Conservation (phyloP, 2,888 invertebrate species). For the Scaptomyza reducta region DNA sequence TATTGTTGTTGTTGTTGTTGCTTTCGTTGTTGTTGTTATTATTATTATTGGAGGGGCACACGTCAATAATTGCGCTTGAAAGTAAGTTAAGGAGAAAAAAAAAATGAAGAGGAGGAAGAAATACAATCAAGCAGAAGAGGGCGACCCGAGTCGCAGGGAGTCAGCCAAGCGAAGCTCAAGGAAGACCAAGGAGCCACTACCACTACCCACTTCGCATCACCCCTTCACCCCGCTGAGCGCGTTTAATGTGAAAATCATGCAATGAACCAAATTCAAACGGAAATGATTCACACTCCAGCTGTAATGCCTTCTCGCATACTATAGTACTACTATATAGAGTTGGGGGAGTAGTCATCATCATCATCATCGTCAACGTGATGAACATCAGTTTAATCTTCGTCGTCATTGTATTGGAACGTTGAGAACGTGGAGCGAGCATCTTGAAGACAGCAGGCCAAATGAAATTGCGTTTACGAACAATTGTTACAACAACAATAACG, state of each 20-base stretch:
- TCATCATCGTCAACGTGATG: constrained; percentile 13
- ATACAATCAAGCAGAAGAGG: constrained; percentile 64
- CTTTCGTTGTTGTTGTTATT: constrained; percentile 15
- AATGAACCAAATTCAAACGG: constrained; percentile 80
- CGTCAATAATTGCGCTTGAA: constrained; percentile 75
- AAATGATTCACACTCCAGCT: constrained; percentile 77
- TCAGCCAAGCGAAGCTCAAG: constrained; percentile 51
- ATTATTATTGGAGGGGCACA: constrained; percentile 60
- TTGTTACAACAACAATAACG: constrained; percentile 58
- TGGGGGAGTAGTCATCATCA: constrained; percentile 33
- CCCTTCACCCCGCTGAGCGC: too few species aligned
- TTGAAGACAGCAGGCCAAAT: constrained; percentile 33
- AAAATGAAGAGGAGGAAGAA: too few species aligned
- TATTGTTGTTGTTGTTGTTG: constrained; percentile 18
- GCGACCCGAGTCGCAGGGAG: constrained; percentile 20
- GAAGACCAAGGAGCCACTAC: constrained; percentile 30
- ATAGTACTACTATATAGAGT: neutral
- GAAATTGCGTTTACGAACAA: constrained; percentile 73
- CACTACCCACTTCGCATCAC: too few species aligned
- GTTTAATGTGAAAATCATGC: constrained; percentile 79
- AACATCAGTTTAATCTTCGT: constrained; percentile 14
- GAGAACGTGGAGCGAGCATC: constrained; percentile 21
- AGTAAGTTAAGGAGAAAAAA: constrained; percentile 69
- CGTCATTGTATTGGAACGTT: constrained; percentile 11
- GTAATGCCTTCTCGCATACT: constrained; percentile 33